phyloP scores from a whole-genome alignment of 2,888 invertebrate species.

The Aricia artaxerxes region DNA sequence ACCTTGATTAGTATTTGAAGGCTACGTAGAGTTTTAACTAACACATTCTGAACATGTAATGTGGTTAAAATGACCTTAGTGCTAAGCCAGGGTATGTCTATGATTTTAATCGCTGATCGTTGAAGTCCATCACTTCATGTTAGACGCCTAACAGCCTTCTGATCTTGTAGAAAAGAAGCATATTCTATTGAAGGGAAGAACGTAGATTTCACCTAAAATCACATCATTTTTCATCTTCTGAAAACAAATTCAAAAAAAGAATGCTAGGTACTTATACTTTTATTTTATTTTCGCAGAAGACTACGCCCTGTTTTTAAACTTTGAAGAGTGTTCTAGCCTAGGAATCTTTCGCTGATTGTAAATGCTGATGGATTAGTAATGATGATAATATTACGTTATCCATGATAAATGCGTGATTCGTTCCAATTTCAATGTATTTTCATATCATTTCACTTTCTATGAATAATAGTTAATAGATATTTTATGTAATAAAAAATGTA shows the following conservation, averaged over 20 bases:
- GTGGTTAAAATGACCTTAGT: neutral
- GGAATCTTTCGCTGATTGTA: neutral
- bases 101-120: no score
- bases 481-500: constrained; percentile 18
- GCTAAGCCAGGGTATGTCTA: neutral
- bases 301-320: neutral
- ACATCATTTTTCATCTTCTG: neutral
- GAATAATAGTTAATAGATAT: constrained; percentile 23
- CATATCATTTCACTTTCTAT: constrained; percentile 29
- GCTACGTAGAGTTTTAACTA: neutral
- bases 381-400: neutral
- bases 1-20: constrained; percentile 19
- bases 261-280: neutral
- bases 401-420: neutral
- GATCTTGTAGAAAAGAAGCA: no score
- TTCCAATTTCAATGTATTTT: constrained; percentile 20
- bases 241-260: neutral
- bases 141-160: no score
- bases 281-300: no score
- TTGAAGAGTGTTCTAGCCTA: neutral
- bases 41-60: neutral
- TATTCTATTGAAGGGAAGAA: no score
- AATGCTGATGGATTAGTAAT: neutral
- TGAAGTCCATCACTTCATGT: no score
- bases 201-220: no score